phyloP scores from a whole-genome alignment of 2,113 vertebrate species.

The Python bivittatus region DNA sequence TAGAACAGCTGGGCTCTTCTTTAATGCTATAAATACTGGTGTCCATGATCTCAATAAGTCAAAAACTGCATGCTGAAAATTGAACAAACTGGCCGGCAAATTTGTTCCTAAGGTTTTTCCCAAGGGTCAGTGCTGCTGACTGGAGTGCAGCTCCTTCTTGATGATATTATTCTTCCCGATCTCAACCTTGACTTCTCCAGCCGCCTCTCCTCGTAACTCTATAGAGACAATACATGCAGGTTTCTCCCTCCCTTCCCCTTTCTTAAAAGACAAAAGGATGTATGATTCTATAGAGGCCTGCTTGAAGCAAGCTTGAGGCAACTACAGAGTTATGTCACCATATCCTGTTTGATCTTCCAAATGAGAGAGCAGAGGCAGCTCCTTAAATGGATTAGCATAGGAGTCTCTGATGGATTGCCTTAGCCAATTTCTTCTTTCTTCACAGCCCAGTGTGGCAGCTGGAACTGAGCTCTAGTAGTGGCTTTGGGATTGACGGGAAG shows the following conservation, averaged over 20 bases:
- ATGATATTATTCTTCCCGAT: not conserved
- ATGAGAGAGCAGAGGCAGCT: not conserved
- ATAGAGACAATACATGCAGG: rapidly evolving
- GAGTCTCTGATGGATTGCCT: not conserved
- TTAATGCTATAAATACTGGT: not conserved
- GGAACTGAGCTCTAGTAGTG: rapidly evolving
- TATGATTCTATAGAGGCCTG: not conserved
- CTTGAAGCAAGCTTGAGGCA: conserved; percentile 39
- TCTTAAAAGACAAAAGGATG: conserved; percentile 26
- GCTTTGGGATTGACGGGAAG: rapidly evolving
- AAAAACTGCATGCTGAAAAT: not conserved
- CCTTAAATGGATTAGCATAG: not conserved
- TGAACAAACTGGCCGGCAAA: not conserved
- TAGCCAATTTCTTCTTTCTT: not conserved
- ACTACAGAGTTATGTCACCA: not conserved
- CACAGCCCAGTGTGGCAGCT: not conserved
- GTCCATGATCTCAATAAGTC: not conserved
- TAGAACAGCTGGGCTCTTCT: not conserved
- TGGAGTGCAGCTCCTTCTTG: not conserved
- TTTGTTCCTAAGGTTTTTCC: not conserved
- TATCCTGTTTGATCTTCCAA: not conserved
- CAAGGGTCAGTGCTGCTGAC: not conserved
- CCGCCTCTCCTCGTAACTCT: not conserved
- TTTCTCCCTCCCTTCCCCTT: not conserved
- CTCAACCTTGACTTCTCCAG: not conserved